These are phyloP conservation scores for Apis florea DNA, from an alignment of 1,140 invertebrate genomes.

Conservation along the genomic window DNA sequence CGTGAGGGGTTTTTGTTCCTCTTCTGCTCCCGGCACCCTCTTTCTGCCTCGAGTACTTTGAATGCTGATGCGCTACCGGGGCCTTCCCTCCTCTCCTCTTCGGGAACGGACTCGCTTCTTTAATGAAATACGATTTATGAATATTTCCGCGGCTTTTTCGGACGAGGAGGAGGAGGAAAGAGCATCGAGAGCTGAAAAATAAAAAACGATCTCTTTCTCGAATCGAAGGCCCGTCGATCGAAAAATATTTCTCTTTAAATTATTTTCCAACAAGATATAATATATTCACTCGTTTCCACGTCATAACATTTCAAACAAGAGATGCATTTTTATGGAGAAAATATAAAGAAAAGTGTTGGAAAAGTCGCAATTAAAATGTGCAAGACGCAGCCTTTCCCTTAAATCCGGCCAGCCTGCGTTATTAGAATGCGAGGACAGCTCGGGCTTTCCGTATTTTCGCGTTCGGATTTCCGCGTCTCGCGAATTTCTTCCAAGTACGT, in stretches of 20 bases:
- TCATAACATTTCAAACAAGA: no score
- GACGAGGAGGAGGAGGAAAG: background rate
- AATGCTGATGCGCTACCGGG: constrained; percentile 78
- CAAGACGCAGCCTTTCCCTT: background rate
- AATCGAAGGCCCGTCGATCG: no score
- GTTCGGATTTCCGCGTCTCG: constrained; percentile 44
- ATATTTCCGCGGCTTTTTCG: constrained; percentile 53
- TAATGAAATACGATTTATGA: constrained; percentile 76
- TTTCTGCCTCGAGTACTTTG: constrained; percentile 76
- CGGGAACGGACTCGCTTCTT: constrained; percentile 55
- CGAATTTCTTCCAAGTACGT: constrained; percentile 58
- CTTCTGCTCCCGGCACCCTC: constrained; percentile 72
- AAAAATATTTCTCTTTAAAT: no score
- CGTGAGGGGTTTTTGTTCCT: constrained; percentile 78
- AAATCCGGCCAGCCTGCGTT: background rate
- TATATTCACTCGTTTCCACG: no score
- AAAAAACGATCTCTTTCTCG: no score
- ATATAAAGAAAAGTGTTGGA: background rate
- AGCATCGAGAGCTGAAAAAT: background rate
- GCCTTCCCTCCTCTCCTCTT: constrained; percentile 46
- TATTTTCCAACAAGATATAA: no score
- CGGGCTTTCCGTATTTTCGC: constrained; percentile 40
- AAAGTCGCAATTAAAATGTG: constrained; percentile 15
- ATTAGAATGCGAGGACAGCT: constrained; percentile 40
- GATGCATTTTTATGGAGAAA: no score